phyloP scores from a whole-genome alignment of 64 coral and sea anemone species.

The Montipora efflorescens region DNA sequence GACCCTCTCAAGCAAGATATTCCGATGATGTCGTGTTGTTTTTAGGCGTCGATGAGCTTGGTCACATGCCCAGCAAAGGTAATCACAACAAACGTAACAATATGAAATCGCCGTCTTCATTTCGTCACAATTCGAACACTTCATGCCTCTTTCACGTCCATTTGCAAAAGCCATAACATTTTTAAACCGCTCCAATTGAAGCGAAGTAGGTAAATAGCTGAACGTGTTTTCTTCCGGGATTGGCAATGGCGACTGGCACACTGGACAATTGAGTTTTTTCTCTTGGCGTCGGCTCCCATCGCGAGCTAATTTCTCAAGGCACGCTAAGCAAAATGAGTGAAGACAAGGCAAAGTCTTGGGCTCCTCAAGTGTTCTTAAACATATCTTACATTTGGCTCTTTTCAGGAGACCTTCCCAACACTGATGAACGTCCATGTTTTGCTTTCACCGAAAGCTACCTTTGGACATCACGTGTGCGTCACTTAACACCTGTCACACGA shows the following conservation, averaged over 20 bases:
- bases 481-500: background rate
- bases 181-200: background rate
- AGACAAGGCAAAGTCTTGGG: constrained; percentile 2
- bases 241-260: background rate
- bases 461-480: background rate
- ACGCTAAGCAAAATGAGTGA: constrained; percentile 9
- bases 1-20: background rate
- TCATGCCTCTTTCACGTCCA: background rate
- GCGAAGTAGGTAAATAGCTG: background rate
- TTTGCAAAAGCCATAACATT: background rate
- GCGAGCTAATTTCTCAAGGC: constrained; percentile 3
- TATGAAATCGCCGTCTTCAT: background rate
- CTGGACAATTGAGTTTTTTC: background rate
- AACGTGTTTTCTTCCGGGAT: constrained; percentile 10
- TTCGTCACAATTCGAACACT: background rate
- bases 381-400: background rate
- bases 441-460: background rate
- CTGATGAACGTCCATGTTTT: background rate
- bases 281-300: background rate
- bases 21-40: background rate
- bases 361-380: background rate
- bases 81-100: background rate
- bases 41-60: background rate
- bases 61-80: background rate
- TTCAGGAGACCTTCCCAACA: background rate